A percentile compares a stretch with the other conserved stretches of the same genome.
phyloP scores from a whole-genome alignment of 2,113 vertebrate species.

The Forbesichthys agassizii region DNA sequence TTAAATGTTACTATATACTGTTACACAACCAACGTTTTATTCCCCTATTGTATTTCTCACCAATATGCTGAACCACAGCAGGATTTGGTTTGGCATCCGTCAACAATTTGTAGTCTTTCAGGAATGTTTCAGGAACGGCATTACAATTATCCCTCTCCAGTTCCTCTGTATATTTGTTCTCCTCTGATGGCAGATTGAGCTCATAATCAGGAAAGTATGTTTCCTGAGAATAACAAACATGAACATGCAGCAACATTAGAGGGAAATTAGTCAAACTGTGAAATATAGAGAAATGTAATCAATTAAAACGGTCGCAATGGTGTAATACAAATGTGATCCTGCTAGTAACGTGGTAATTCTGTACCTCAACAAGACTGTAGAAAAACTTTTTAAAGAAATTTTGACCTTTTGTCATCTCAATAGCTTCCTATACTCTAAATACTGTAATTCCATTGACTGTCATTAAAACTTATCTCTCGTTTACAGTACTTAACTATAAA shows the following conservation, averaged over 20 bases:
- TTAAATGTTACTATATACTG: slow-evolving; percentile 10
- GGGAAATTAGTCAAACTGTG: background rate
- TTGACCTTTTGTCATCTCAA: too few species aligned
- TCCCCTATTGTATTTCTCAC: slow-evolving; percentile 59
- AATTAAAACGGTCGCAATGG: too few species aligned
- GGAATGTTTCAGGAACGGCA: slow-evolving; percentile 50
- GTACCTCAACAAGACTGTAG: too few species aligned
- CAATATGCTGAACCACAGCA: slow-evolving; percentile 64
- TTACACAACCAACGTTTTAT: too few species aligned
- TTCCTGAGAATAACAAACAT: slow-evolving; percentile 40
- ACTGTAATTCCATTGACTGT: too few species aligned
- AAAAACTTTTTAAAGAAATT: too few species aligned
- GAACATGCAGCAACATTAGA: background rate
- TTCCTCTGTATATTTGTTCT: slow-evolving; percentile 15
- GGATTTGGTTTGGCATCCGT: slow-evolving; percentile 61
- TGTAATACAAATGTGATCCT: too few species aligned
- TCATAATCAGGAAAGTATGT: slow-evolving; percentile 36
- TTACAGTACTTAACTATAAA: too few species aligned
- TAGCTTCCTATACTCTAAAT: too few species aligned
- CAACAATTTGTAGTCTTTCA: slow-evolving; percentile 66
- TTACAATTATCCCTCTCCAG: slow-evolving; percentile 28
- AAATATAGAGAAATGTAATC: background rate
- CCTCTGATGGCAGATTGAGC: slow-evolving; percentile 16
- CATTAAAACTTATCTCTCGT: too few species aligned
- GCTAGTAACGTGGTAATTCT: too few species aligned